These are phyloP conservation scores for Holocentrus rufus DNA, from an alignment of 2,797 vertebrate species.

Conservation along the genomic window DNA sequence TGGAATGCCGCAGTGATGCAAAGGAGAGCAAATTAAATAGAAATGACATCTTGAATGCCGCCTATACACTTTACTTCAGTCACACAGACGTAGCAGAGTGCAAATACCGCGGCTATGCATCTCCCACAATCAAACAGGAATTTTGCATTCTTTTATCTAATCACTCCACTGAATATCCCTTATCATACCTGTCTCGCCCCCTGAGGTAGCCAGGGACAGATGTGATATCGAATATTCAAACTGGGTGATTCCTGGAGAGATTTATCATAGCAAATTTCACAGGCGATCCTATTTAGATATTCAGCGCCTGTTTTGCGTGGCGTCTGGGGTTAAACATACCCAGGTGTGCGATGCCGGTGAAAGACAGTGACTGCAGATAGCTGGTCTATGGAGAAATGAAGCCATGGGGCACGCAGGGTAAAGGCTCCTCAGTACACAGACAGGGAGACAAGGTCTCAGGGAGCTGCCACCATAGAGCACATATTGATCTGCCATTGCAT, in stretches of 20 bases:
- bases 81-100: slow-evolving; percentile 71
- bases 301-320: slow-evolving; percentile 64
- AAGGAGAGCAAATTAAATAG: slow-evolving; percentile 76
- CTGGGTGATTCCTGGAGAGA: slow-evolving; percentile 75
- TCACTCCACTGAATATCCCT: slow-evolving; percentile 76
- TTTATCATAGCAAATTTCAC: slow-evolving; percentile 76
- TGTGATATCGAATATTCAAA: slow-evolving; percentile 78
- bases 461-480: slow-evolving; percentile 78
- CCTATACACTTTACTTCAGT: slow-evolving; percentile 71
- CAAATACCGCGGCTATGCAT: slow-evolving; percentile 68
- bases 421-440: slow-evolving; percentile 71
- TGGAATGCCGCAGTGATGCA: slow-evolving; percentile 64
- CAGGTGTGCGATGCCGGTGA: slow-evolving; percentile 70
- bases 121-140: slow-evolving; percentile 69
- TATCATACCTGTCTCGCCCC: slow-evolving; percentile 69
- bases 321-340: slow-evolving; percentile 73
- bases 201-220: slow-evolving; percentile 72
- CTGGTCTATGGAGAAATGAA: slow-evolving; percentile 71
- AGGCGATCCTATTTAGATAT: slow-evolving; percentile 83
- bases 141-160: slow-evolving; percentile 78
- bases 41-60: slow-evolving; percentile 73
- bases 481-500: slow-evolving; percentile 83
- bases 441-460: slow-evolving; percentile 76
- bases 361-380: slow-evolving; percentile 76
- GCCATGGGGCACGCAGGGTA: slow-evolving; percentile 73